Conservation (phyloP, 2,888 invertebrate genomes). For the Caenorhabditis sinica region DNA sequence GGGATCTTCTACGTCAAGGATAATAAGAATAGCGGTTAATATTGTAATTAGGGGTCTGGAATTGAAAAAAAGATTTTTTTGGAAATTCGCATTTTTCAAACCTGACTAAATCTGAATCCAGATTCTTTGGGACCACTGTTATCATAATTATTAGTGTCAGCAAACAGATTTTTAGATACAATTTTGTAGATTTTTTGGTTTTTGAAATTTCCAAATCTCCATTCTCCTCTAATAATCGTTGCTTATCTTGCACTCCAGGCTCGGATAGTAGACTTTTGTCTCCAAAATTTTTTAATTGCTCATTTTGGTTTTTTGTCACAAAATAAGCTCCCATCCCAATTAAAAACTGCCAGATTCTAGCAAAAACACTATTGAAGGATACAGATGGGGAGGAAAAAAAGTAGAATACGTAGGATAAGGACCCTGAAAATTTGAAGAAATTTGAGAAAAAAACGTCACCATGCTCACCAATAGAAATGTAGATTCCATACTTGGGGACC, state of each 20-base stretch:
- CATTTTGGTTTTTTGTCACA: neutral
- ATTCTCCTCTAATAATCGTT: neutral
- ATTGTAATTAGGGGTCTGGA: constrained; percentile 28
- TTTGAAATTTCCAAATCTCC: neutral
- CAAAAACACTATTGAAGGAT: constrained; percentile 59
- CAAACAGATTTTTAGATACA: neutral
- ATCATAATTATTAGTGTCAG: neutral
- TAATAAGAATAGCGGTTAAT: constrained; percentile 40
- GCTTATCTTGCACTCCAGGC: neutral
- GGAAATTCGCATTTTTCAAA: no score
- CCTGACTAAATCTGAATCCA: neutral
- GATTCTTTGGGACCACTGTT: neutral
- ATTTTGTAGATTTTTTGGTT: neutral
- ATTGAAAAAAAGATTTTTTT: neutral
- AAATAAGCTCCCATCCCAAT: constrained; percentile 51
- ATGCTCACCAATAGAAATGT: constrained; percentile 18
- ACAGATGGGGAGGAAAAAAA: neutral
- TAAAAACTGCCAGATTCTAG: constrained; percentile 67
- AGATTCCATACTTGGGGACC: constrained; percentile 4
- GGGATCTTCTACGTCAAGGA: constrained; percentile 25
- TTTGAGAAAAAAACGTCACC: no score
- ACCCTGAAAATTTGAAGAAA: no score
- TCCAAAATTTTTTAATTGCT: no score
- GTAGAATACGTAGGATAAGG: constrained; percentile 13
- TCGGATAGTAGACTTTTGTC: no score